phyloP scores from a whole-genome alignment of 2,888 invertebrate species.

The Heteromyza rotundicornis region DNA sequence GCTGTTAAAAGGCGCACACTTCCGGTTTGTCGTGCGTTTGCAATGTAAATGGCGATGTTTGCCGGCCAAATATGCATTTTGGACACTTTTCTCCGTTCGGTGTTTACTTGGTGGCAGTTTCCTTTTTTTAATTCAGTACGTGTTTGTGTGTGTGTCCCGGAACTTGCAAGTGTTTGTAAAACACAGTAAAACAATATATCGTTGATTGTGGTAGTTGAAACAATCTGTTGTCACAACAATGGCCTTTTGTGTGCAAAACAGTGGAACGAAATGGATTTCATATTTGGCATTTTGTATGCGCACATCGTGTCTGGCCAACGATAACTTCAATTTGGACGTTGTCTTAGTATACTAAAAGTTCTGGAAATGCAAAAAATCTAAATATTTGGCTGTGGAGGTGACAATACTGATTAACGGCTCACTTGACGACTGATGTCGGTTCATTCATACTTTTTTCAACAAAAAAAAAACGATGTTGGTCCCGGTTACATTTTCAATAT shows the following conservation, averaged over 20 bases:
- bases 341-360: too few species aligned
- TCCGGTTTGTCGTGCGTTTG: conserved; percentile 37
- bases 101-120: neutral
- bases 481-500: too few species aligned
- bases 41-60: conserved; percentile 34
- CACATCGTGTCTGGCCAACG: too few species aligned
- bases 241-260: neutral
- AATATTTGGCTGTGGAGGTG: too few species aligned
- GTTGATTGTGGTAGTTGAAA: conserved; percentile 24
- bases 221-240: conserved; percentile 15
- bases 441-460: too few species aligned
- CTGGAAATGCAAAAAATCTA: too few species aligned
- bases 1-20: conserved; percentile 27
- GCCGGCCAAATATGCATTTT: conserved; percentile 34
- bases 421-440: too few species aligned
- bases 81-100: neutral
- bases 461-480: too few species aligned
- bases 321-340: too few species aligned
- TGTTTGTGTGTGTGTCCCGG: neutral
- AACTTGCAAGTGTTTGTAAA: conserved; percentile 9
- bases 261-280: neutral
- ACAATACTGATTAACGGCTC: too few species aligned
- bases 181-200: conserved; percentile 2
- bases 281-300: too few species aligned
- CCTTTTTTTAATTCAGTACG: neutral